Evolutionary conservation across 2,113 vertebrate species (phyloP).

Genomic region (Arothron firmamentum): DNA sequence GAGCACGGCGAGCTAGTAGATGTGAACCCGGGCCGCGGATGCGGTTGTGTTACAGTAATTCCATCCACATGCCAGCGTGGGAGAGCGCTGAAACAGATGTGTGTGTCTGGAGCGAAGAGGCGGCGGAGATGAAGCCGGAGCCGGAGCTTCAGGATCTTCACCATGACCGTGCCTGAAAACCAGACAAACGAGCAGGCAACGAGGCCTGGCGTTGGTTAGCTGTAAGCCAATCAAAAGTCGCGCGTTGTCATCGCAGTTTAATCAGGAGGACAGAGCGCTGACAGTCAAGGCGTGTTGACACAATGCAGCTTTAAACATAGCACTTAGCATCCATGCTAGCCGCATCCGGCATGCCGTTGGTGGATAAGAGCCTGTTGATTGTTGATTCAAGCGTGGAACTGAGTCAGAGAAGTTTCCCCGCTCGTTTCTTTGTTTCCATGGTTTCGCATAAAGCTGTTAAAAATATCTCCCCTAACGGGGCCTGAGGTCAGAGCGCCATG

Average conservation of each 20-base stretch:
- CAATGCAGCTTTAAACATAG: constrained; percentile 18
- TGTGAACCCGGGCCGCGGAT: constrained; percentile 8
- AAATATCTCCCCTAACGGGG: constrained; percentile 1
- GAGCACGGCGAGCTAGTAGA: constrained; percentile 23
- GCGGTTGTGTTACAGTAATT: constrained; percentile 47
- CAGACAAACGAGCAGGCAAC: constrained; percentile 15
- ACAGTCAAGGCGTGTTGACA: constrained; percentile 23
- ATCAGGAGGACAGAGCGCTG: constrained; percentile 49
- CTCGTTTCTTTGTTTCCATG: constrained; percentile 24
- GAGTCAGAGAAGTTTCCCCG: background rate
- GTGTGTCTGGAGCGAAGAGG: too few species aligned
- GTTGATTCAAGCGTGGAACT: too few species aligned
- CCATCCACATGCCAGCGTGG: constrained; percentile 35
- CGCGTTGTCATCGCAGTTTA: constrained; percentile 68
- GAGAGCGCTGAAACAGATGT: constrained; percentile 42
- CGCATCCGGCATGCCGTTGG: too few species aligned
- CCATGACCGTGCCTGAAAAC: background rate
- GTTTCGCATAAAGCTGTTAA: constrained; percentile 29
- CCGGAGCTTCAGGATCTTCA: too few species aligned
- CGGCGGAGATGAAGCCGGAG: too few species aligned
- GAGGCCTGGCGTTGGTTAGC: constrained; percentile 16
- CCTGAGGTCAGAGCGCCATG: background rate
- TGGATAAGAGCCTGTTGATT: too few species aligned
- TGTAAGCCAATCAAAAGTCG: constrained; percentile 26
- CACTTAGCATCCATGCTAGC: too few species aligned